These are phyloP conservation scores for Melitaea cinxia DNA, from an alignment of 1,140 invertebrate species.

Conservation along the genomic window DNA sequence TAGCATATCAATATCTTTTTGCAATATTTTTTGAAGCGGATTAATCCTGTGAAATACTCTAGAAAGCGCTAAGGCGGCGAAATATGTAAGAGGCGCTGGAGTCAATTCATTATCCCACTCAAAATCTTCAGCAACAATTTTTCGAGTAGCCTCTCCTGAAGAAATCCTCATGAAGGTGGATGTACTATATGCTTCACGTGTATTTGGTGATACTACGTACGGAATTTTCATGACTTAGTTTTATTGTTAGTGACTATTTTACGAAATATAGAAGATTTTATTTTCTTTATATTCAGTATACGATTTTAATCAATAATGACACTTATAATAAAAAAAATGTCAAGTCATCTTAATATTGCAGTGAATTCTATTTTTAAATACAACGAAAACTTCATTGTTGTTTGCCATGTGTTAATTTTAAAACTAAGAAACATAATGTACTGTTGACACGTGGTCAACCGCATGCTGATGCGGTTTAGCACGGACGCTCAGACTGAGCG, in stretches of 20 bases:
- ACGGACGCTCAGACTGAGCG: too few species aligned
- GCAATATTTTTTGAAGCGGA: conserved; percentile 61
- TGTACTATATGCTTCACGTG: conserved; percentile 56
- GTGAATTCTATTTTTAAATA: too few species aligned
- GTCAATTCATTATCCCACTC: conserved; percentile 70
- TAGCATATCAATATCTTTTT: conserved; percentile 71
- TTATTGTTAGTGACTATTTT: background rate
- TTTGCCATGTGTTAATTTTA: too few species aligned
- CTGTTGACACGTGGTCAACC: too few species aligned
- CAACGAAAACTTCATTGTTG: too few species aligned
- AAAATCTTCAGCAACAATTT: conserved; percentile 69
- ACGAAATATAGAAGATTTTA: too few species aligned
- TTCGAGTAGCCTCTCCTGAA: conserved; percentile 51
- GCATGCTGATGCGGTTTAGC: too few species aligned
- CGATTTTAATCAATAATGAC: too few species aligned
- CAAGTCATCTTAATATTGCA: too few species aligned
- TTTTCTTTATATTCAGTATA: too few species aligned
- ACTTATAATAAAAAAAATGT: too few species aligned
- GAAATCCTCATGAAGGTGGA: conserved; percentile 53
- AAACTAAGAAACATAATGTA: too few species aligned
- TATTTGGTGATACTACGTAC: conserved; percentile 60
- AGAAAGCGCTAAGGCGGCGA: conserved; percentile 55
- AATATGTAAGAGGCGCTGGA: conserved; percentile 66
- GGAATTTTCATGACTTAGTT: conserved; percentile 60
- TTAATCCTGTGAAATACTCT: conserved; percentile 68